Percentiles rank a stretch among this genome's conserved stretches.
Evolutionary conservation across 2,113 vertebrate genomes (phyloP).

Genomic region (Bubo bubo): DNA sequence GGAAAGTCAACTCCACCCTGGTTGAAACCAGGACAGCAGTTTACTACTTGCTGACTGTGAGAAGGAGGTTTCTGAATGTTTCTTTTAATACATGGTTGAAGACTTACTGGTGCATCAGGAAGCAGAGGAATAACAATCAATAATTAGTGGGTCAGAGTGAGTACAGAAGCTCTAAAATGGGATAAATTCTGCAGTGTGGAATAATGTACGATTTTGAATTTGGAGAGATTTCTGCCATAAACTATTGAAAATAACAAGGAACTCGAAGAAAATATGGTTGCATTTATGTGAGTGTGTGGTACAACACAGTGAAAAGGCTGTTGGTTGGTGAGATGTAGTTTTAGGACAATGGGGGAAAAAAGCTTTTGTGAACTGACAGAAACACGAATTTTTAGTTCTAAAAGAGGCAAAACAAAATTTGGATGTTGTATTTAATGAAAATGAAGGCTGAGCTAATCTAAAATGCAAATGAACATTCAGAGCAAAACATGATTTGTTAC

Average conservation of each 20-base stretch:
- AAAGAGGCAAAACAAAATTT: neutral
- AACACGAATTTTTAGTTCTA: neutral
- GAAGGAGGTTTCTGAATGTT: neutral
- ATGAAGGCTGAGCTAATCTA: neutral
- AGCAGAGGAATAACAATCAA: neutral
- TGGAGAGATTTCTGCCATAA: neutral
- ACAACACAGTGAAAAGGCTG: neutral
- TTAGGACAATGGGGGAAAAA: neutral
- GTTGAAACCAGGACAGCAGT: neutral
- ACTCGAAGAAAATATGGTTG: fast-evolving
- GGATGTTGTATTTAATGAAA: neutral
- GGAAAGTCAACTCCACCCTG: no score
- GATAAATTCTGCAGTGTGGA: neutral
- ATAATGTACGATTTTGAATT: neutral
- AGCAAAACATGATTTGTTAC: neutral
- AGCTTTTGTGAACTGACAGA: neutral
- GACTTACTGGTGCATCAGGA: neutral
- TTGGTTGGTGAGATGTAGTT: fast-evolving
- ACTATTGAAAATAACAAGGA: neutral
- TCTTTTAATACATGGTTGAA: neutral
- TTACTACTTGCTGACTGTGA: neutral
- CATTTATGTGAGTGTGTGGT: neutral
- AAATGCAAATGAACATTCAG: neutral
- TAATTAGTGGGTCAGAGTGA: neutral
- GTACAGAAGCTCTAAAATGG: neutral